These are phyloP conservation scores for Drosophila koepferae DNA, from an alignment of 2,888 invertebrate species.

Conservation along the genomic window DNA sequence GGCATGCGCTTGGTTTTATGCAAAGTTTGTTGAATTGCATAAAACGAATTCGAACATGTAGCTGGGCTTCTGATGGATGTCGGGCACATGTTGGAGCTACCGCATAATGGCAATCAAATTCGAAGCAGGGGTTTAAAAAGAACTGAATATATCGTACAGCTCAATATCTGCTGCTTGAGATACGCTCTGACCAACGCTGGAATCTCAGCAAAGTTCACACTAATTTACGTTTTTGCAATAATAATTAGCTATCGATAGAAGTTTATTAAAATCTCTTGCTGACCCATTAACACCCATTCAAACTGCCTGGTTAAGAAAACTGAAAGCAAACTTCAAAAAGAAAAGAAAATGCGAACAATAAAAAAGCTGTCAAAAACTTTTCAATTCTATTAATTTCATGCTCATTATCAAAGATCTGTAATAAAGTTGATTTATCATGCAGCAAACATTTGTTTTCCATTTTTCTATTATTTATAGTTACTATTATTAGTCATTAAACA, in stretches of 20 bases:
- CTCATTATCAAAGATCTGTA: neutral
- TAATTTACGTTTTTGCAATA: neutral
- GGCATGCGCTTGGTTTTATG: conserved; percentile 58
- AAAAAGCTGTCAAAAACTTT: neutral
- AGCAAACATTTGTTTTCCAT: neutral
- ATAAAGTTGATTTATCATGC: neutral
- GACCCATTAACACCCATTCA: neutral
- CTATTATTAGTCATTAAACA: neutral
- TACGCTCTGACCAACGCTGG: neutral
- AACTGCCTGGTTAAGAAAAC: neutral
- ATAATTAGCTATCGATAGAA: conserved; percentile 1
- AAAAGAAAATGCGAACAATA: neutral
- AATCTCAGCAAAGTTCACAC: neutral
- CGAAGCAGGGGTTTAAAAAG: conserved; percentile 10
- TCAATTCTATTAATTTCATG: neutral
- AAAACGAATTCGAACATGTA: conserved; percentile 52
- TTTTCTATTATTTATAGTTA: no score
- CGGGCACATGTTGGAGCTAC: conserved; percentile 32
- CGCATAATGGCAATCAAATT: conserved; percentile 35
- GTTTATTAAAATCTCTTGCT: neutral
- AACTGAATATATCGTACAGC: neutral
- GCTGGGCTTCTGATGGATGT: conserved; percentile 42
- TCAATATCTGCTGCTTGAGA: neutral
- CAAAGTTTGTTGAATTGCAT: conserved; percentile 65
- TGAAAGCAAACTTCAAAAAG: neutral